These are phyloP conservation scores for Benitochromis conjunctus DNA, from an alignment of 2,113 vertebrate genomes.

Conservation along the genomic window DNA sequence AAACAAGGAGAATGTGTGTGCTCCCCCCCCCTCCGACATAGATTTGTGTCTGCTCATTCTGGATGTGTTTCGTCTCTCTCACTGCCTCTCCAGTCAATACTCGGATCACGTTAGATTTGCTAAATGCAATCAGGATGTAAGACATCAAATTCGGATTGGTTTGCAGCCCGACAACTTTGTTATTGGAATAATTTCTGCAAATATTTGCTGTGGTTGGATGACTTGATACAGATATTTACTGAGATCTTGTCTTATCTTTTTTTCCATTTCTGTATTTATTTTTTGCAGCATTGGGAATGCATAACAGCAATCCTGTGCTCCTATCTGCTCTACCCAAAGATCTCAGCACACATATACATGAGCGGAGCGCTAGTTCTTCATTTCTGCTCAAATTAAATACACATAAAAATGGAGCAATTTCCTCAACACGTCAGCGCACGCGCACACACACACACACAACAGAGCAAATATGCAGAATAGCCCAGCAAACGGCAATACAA, in stretches of 20 bases:
- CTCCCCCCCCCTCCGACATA: conserved; percentile 36
- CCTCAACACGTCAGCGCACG: not conserved
- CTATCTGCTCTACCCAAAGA: not conserved
- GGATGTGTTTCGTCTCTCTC: conserved; percentile 41
- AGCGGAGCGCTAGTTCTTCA: not conserved
- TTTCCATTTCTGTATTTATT: not conserved
- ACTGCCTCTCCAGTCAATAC: conserved; percentile 19
- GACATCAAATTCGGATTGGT: conserved; percentile 6
- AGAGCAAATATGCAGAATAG: not conserved
- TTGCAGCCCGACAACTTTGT: not conserved
- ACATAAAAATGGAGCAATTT: not conserved
- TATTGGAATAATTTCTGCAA: not conserved
- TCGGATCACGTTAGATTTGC: not conserved
- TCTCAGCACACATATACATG: not conserved
- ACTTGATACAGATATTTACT: conserved; percentile 1
- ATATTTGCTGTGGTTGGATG: conserved; percentile 1
- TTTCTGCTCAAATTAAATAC: not conserved
- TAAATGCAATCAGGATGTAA: not conserved
- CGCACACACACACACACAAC: not conserved
- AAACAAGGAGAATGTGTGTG: conserved; percentile 47
- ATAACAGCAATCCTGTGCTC: not conserved
- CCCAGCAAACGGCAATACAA: conserved; percentile 39
- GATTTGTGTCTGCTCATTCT: conserved; percentile 70
- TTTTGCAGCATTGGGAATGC: not conserved
- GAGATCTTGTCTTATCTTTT: not conserved